Evolutionary conservation across 2,797 vertebrate genomes (phyloP).

Genomic region (Melanotaenia nigrans): DNA sequence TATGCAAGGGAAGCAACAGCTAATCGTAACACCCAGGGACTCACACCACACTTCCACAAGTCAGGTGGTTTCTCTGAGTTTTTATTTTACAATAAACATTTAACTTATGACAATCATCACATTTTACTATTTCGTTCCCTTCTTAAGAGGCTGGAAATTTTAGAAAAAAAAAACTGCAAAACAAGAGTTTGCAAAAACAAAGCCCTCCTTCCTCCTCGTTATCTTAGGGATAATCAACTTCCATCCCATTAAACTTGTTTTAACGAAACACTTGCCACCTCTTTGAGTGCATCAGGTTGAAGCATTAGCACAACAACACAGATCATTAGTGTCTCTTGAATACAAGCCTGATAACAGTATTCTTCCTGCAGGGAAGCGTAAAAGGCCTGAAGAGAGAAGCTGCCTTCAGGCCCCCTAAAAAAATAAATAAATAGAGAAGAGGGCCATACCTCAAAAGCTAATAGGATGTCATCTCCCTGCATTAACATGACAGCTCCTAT

Average conservation of each 20-base stretch:
- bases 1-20: slow-evolving; percentile 86
- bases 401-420: slow-evolving; percentile 77
- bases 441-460: slow-evolving; percentile 89
- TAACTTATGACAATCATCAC: neutral
- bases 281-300: slow-evolving; percentile 43
- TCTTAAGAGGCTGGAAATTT: neutral
- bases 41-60: slow-evolving; percentile 41
- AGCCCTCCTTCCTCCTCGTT: slow-evolving; percentile 28
- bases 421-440: slow-evolving; percentile 39
- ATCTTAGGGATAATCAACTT: slow-evolving; percentile 70
- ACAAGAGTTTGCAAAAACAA: slow-evolving; percentile 13
- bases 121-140: neutral
- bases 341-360: slow-evolving; percentile 78
- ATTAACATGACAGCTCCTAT: slow-evolving; percentile 85
- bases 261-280: slow-evolving; percentile 67
- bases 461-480: slow-evolving; percentile 88
- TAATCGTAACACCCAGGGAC: slow-evolving; percentile 72
- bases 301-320: slow-evolving; percentile 73
- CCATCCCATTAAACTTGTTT: slow-evolving; percentile 55
- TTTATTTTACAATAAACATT: slow-evolving; percentile 6
- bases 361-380: slow-evolving; percentile 70
- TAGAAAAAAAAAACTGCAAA: slow-evolving; percentile 1
- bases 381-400: slow-evolving; percentile 79
- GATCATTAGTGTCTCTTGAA: slow-evolving; percentile 75
- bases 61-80: slow-evolving; percentile 3